Percentiles rank a stretch among this genome's conserved stretches.
These are phyloP conservation scores for Gambusia yucatana DNA, from an alignment of 2,797 vertebrate species.

Conservation along the genomic window DNA sequence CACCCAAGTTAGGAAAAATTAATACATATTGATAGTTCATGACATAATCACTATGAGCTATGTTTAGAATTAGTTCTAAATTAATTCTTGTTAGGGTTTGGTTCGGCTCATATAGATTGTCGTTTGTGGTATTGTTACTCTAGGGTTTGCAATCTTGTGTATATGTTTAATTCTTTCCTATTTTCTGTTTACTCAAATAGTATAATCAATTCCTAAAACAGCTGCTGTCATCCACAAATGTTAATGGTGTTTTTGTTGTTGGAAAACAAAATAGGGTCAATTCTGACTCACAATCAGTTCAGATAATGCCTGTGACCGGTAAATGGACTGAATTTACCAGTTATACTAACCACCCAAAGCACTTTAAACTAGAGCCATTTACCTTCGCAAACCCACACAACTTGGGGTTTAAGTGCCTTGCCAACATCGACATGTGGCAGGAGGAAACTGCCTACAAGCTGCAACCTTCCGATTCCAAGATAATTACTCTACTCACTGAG, in stretches of 20 bases:
- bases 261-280: not conserved
- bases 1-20: not conserved
- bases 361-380: not conserved
- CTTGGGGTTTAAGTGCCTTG: not conserved
- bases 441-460: not conserved
- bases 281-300: not conserved
- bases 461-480: not conserved
- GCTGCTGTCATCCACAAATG: not conserved
- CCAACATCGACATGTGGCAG: not conserved
- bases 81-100: not conserved
- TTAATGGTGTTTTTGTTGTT: not conserved
- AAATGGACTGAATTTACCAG: not conserved
- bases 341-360: not conserved
- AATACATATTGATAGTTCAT: not conserved
- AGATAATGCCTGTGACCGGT: not conserved
- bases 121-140: not conserved
- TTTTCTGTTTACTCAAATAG: not conserved
- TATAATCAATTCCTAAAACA: not conserved
- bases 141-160: not conserved
- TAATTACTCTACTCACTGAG: not conserved
- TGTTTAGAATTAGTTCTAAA: not conserved
- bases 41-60: not conserved
- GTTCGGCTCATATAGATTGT: not conserved
- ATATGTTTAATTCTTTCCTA: not conserved
- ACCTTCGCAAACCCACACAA: not conserved